Percentiles rank a stretch among this genome's conserved stretches.
Evolutionary conservation across 2,888 invertebrate species (phyloP).

Genomic region (Drosophila neoperkinsi): DNA sequence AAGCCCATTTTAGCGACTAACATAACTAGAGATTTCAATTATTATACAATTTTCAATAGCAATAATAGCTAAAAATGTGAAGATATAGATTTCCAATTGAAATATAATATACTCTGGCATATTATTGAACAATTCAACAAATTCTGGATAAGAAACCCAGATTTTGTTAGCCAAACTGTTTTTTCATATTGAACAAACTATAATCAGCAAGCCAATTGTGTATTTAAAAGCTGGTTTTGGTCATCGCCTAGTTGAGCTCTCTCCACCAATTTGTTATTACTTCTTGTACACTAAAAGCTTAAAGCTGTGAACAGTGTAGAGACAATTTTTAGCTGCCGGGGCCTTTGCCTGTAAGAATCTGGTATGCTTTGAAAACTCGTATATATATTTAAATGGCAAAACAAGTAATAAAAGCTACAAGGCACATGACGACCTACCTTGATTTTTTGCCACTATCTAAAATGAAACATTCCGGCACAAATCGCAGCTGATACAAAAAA

Average conservation of each 20-base stretch:
- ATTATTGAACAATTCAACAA: neutral
- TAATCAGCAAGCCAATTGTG: neutral
- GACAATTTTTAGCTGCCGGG: too few relatives aligned
- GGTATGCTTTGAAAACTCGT: neutral
- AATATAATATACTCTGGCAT: neutral
- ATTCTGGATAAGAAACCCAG: neutral
- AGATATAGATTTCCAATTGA: neutral
- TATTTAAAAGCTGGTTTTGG: neutral
- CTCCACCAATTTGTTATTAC: neutral
- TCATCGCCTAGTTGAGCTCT: neutral
- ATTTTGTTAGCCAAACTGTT: neutral
- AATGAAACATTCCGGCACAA: constrained; percentile 8
- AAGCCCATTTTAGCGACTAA: neutral
- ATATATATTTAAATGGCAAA: neutral
- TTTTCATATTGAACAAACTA: neutral
- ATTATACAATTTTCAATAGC: neutral
- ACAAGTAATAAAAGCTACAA: neutral
- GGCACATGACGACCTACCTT: neutral
- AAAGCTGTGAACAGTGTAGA: neutral
- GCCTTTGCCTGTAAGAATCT: neutral
- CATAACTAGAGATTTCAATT: neutral
- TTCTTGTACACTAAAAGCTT: neutral
- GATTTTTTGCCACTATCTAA: neutral
- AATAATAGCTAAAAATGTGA: neutral
- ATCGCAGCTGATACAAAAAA: constrained; percentile 17